A percentile compares a stretch with the other conserved stretches of the same genome.
phyloP scores from a whole-genome alignment of 2,888 invertebrate genomes.

The Callyntrura guangdongensis region DNA sequence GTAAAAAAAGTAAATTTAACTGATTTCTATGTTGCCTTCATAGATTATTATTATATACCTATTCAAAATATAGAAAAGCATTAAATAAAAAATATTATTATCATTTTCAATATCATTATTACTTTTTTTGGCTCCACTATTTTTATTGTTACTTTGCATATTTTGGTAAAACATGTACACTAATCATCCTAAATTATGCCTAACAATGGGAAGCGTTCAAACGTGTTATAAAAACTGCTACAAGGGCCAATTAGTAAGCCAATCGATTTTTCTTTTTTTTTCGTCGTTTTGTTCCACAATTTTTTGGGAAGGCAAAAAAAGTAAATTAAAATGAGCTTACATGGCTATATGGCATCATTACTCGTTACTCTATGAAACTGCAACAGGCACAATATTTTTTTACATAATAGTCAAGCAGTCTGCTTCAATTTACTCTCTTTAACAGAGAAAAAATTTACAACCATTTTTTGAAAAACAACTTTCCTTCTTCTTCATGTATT shows the following conservation, averaged over 20 bases:
- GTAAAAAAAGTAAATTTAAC: background rate
- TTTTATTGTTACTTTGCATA: constrained; percentile 1
- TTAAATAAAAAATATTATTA: no score
- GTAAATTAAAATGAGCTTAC: background rate
- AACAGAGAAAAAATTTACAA: background rate
- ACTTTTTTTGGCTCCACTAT: constrained; percentile 12
- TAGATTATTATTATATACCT: no score
- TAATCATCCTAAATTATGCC: constrained; percentile 17
- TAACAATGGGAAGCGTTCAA: constrained; percentile 20
- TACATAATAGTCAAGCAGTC: constrained; percentile 1
- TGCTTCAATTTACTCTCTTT: background rate
- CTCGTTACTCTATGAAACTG: no score
- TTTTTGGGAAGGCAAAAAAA: constrained; percentile 11
- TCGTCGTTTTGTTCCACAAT: background rate
- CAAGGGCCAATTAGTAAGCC: constrained; percentile 51
- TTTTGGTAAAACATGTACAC: constrained; percentile 29
- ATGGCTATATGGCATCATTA: background rate
- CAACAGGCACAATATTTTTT: background rate
- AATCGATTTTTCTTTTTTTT: constrained; percentile 44
- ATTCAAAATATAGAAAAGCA: no score
- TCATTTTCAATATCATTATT: constrained; percentile 12
- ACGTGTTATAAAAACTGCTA: constrained; percentile 11
- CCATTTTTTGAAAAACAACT: constrained; percentile 38
- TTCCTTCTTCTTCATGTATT: constrained; percentile 11
- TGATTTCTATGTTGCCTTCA: no score